These are phyloP conservation scores for Sphenopsis melanotis DNA, from an alignment of 2,797 vertebrate species.

Conservation along the genomic window DNA sequence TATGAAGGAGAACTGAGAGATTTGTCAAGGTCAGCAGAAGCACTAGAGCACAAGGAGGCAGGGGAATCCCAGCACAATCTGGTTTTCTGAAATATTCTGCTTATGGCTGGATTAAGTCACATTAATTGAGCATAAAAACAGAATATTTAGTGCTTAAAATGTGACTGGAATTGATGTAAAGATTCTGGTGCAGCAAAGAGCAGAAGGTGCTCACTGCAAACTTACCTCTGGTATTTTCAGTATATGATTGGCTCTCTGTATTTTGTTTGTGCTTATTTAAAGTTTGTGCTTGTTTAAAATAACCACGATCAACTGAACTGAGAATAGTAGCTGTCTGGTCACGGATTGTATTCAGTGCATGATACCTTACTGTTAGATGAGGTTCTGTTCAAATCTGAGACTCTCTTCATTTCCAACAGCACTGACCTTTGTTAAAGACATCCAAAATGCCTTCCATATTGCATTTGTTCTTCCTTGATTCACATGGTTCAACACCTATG, in stretches of 20 bases:
- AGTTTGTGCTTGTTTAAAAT: not conserved
- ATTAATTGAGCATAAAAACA: conserved; percentile 20
- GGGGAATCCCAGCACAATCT: not conserved
- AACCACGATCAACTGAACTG: not conserved
- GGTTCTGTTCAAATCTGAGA: not conserved
- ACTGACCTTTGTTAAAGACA: not conserved
- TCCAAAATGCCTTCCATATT: not conserved
- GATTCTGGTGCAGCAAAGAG: not conserved
- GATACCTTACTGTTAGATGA: not conserved
- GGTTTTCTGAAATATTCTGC: conserved; percentile 19
- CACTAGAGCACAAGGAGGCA: conserved; percentile 7
- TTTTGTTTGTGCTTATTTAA: not conserved
- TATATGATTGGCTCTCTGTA: not conserved
- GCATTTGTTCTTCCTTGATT: not conserved
- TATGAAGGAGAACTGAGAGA: not conserved
- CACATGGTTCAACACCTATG: not conserved
- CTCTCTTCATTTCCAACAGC: not conserved
- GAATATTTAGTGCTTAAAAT: not conserved
- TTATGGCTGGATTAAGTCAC: conserved; percentile 10
- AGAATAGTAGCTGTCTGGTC: not conserved
- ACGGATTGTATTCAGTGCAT: not conserved
- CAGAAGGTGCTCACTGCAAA: not conserved
- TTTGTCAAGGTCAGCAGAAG: conserved; percentile 44
- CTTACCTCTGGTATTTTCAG: not conserved
- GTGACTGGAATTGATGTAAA: not conserved